These are phyloP conservation scores for Chelmon rostratus DNA, from an alignment of 2,797 vertebrate species.

Conservation along the genomic window DNA sequence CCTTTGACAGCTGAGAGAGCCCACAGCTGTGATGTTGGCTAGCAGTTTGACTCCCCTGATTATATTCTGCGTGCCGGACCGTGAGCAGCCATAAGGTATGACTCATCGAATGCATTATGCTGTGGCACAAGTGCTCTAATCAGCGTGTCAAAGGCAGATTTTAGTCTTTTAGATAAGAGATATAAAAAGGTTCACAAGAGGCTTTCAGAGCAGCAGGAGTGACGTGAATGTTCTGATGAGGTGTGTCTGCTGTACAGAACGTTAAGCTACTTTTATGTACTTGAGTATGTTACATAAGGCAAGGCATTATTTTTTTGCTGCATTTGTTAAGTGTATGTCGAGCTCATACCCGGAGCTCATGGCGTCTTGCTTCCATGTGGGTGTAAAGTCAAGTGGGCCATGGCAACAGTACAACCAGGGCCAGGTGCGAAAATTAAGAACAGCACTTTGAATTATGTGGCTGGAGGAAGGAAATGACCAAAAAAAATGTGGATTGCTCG, in stretches of 20 bases:
- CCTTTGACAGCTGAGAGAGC: constrained; percentile 41
- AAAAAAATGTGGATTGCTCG: too few species aligned
- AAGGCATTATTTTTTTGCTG: not conserved
- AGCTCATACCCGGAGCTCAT: not conserved
- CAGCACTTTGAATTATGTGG: too few species aligned
- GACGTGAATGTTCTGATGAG: constrained; percentile 16
- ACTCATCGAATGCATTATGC: constrained; percentile 44
- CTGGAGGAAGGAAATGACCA: too few species aligned
- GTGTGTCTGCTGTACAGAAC: not conserved
- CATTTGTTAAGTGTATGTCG: not conserved
- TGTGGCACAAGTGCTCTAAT: constrained; percentile 40
- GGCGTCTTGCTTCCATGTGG: not conserved
- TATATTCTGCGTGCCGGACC: not conserved
- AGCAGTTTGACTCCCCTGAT: constrained; percentile 29
- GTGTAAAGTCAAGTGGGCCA: constrained; percentile 14
- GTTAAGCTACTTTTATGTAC: constrained; percentile 9
- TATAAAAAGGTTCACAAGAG: constrained; percentile 41
- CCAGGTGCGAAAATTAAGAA: not conserved
- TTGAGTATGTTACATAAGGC: constrained; percentile 29
- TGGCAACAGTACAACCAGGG: not conserved
- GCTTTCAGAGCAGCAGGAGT: constrained; percentile 29
- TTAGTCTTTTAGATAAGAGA: constrained; percentile 50
- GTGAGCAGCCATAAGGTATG: constrained; percentile 29
- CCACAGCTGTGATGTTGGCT: constrained; percentile 19
- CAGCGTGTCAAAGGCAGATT: constrained; percentile 26